Evolutionary conservation across 1,140 invertebrate genomes (phyloP), one percentile per base, ranked within the genome.

Genomic region (Galleria mellonella): DNA sequence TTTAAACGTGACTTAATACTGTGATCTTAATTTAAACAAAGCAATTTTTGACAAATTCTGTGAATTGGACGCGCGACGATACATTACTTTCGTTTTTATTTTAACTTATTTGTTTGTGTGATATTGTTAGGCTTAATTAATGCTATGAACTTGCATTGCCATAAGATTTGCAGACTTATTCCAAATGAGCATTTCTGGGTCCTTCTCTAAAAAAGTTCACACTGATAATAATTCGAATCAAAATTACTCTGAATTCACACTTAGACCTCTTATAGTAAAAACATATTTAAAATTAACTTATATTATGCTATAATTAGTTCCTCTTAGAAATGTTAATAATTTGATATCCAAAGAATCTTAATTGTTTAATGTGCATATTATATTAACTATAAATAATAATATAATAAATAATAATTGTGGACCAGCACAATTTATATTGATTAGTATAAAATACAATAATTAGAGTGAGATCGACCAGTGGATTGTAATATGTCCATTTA

Each of bases 21-120:
- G 82, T 85, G 82, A 85, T 85, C 77, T 83, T 85, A 85, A 81
- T 85, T 85, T 85, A 83, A 83, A 66, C 62, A 72, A 47, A 77
- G 62, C 63, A 68, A 82, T 74, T 78, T 81, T 83, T 75, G 75
- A 82, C 74, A 75, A 79, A 72, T 79, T 83, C 79, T 78, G 57
- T 73, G 70, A 77, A 64, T 64, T 58, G 17, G 65, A 64, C 42
- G 66, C 61, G 69, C 33, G 73, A 83, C 63, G 73, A 81, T 82
- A 61, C 47, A 56, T 65, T 55, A 64, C 50, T 71, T 70, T 64
- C 39, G 43, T 71, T 73, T 72, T 68, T 66, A 39, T 60, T 71
- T 69, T 77, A 76, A 78, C 60, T 81, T 77, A 79, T 73, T 75
- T 71, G 51, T 62, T 68, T 70, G 68, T 83, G 76, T 85, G 78